Evolutionary conservation across 1,140 invertebrate genomes (phyloP).

Genomic region (Diploscapter pachys): DNA sequence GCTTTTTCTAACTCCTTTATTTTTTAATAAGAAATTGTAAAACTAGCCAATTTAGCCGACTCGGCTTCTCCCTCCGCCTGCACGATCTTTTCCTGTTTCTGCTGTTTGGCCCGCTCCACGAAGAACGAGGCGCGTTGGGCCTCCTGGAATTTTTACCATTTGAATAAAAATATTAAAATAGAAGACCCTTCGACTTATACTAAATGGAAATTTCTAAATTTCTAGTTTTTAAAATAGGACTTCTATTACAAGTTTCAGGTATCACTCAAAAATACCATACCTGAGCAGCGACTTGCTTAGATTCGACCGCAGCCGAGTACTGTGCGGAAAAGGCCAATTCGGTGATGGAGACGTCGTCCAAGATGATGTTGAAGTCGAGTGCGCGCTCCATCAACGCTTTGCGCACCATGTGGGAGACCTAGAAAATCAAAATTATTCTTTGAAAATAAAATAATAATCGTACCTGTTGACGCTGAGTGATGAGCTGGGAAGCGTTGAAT

Average conservation of each 20-base stretch:
- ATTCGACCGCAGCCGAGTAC: slow-evolving; percentile 98
- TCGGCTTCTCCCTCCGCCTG: slow-evolving; percentile 99
- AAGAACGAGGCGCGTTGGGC: slow-evolving; percentile 96
- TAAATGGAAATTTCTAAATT: slow-evolving; percentile 61
- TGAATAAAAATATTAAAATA: no score
- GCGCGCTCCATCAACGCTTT: slow-evolving; percentile 90
- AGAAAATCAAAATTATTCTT: neutral
- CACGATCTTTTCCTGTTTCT: slow-evolving; percentile 97
- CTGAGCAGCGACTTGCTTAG: slow-evolving; percentile 77
- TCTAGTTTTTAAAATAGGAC: neutral
- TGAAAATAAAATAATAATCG: neutral
- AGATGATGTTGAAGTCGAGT: slow-evolving; percentile 95
- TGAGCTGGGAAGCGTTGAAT: slow-evolving; percentile 98
- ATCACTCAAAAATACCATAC: neutral
- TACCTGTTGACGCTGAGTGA: slow-evolving; percentile 83
- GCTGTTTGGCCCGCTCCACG: slow-evolving; percentile 94
- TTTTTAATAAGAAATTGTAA: neutral
- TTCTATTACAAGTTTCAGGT: neutral
- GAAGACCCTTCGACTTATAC: slow-evolving; percentile 62
- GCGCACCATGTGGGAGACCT: slow-evolving; percentile 83
- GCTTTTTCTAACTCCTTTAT: neutral
- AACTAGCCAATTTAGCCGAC: slow-evolving; percentile 72
- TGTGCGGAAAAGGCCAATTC: slow-evolving; percentile 98
- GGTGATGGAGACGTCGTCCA: slow-evolving; percentile 99
- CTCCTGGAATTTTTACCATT: slow-evolving; percentile 75